Conservation (phyloP, 2,113 vertebrate species). For the Zingel zingel region DNA sequence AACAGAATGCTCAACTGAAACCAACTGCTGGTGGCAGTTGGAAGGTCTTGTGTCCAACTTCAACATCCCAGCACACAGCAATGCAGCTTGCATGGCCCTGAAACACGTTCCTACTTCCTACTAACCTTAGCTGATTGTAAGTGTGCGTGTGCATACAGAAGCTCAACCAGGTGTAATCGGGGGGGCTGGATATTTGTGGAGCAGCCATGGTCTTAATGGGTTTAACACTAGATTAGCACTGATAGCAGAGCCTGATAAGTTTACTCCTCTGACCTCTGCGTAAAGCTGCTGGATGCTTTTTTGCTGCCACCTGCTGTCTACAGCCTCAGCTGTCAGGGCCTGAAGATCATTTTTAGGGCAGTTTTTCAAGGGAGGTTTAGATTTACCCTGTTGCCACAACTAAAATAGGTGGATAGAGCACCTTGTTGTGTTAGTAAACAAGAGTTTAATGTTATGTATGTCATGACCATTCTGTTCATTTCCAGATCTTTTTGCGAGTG, state of each 20-base stretch:
- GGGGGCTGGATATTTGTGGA: slow-evolving; percentile 47
- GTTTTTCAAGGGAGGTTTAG: neutral
- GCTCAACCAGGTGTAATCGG: neutral
- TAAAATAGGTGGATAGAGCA: neutral
- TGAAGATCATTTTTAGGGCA: neutral
- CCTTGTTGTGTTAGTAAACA: neutral
- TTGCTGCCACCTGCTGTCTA: slow-evolving; percentile 53
- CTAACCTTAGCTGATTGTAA: neutral
- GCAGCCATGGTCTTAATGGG: slow-evolving; percentile 37
- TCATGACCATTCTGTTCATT: neutral
- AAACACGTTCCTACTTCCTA: neutral
- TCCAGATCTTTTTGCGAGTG: slow-evolving; percentile 93
- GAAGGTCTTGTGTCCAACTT: neutral
- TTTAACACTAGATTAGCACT: slow-evolving; percentile 50
- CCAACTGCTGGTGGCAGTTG: no score
- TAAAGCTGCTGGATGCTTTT: neutral
- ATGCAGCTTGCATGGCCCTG: neutral
- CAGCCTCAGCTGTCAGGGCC: neutral
- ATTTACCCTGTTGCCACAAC: neutral
- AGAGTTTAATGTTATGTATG: neutral
- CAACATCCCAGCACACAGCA: neutral
- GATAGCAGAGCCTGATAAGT: neutral
- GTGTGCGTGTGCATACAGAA: neutral
- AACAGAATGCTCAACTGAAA: no score
- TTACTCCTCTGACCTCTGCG: neutral